phyloP scores from a whole-genome alignment of 1,140 invertebrate genomes.

The Drosophila elegans region DNA sequence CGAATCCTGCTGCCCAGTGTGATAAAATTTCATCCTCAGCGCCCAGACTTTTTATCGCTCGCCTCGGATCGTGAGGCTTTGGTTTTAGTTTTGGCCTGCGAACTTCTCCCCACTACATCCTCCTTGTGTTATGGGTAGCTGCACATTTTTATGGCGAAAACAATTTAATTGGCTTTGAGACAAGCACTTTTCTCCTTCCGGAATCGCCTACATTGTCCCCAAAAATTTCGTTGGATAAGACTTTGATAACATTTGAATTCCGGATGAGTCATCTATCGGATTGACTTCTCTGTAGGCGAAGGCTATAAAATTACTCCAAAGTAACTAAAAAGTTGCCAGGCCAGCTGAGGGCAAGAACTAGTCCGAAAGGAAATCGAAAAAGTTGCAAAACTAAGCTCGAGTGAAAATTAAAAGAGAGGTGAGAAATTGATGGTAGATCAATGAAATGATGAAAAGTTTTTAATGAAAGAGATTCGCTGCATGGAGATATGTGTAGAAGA shows the following conservation, averaged over 20 bases:
- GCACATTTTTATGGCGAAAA: conserved; percentile 79
- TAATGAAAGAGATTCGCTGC: not conserved
- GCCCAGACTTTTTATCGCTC: conserved; percentile 62
- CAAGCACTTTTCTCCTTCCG: conserved; percentile 29
- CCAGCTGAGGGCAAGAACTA: conserved; percentile 20
- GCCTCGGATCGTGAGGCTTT: conserved; percentile 59
- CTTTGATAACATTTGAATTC: conserved; percentile 59
- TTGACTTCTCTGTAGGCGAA: conserved; percentile 35
- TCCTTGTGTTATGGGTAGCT: conserved; percentile 25
- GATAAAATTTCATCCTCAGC: conserved; percentile 68
- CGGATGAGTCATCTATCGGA: conserved; percentile 55
- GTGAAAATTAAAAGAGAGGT: conserved; percentile 16
- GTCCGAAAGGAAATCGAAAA: conserved; percentile 35
- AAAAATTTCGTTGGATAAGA: conserved; percentile 49
- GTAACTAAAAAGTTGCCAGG: conserved; percentile 46
- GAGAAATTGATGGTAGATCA: conserved; percentile 20
- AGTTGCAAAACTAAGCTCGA: conserved; percentile 24
- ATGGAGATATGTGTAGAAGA: too few relatives aligned
- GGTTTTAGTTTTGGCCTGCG: conserved; percentile 39
- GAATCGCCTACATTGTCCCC: conserved; percentile 43
- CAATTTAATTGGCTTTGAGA: conserved; percentile 76
- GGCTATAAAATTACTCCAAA: conserved; percentile 17
- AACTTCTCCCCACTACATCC: conserved; percentile 5
- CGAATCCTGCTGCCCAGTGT: conserved; percentile 53
- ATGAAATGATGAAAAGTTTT: conserved; percentile 42